Percentiles rank a stretch among this genome's conserved stretches.
phyloP scores from a whole-genome alignment of 2,888 invertebrate genomes.

The Arctia plantaginis region DNA sequence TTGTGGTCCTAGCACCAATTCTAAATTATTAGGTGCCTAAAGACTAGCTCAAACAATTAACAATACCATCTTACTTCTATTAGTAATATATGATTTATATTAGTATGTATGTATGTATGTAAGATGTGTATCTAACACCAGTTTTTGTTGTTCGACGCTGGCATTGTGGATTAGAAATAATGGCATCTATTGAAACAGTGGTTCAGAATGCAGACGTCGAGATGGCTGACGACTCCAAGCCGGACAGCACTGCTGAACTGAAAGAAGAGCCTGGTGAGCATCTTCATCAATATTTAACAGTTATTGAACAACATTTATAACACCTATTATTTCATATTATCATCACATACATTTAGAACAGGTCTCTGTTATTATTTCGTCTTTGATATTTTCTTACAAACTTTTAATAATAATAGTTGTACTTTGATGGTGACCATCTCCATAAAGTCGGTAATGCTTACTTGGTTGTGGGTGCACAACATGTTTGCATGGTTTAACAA shows the following conservation, averaged over 20 bases:
- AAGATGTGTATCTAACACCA: constrained; percentile 69
- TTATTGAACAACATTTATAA: neutral
- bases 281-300: neutral
- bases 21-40: neutral
- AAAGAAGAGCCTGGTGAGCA: constrained; percentile 88
- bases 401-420: neutral
- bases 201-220: constrained; percentile 91
- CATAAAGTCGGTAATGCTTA: neutral
- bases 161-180: constrained; percentile 88
- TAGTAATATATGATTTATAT: constrained; percentile 37
- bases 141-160: constrained; percentile 82
- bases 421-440: neutral
- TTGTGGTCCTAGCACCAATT: neutral
- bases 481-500: neutral
- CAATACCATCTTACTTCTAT: neutral
- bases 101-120: constrained; percentile 39
- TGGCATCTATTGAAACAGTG: constrained; percentile 94
- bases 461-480: neutral
- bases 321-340: neutral
- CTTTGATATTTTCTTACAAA: neutral
- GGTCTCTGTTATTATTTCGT: neutral
- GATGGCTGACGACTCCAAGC: constrained; percentile 88
- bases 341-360: neutral
- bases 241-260: constrained; percentile 89
- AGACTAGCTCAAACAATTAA: neutral